These are phyloP conservation scores for Chamaea fasciata DNA, from an alignment of 2,113 vertebrate species.

Conservation along the genomic window DNA sequence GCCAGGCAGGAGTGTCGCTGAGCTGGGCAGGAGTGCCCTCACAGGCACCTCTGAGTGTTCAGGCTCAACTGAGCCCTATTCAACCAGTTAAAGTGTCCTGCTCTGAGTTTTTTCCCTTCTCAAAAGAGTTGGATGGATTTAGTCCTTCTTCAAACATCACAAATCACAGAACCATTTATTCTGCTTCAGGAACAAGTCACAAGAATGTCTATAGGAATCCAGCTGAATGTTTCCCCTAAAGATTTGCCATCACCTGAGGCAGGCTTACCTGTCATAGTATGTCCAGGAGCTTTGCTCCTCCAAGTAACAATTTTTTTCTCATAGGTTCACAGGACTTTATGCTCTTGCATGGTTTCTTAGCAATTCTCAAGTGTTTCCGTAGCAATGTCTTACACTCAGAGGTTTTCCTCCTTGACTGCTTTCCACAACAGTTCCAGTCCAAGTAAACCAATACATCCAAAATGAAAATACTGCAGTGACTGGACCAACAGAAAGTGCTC, in stretches of 20 bases:
- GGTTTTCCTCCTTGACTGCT: neutral
- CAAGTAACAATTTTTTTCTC: neutral
- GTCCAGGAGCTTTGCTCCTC: neutral
- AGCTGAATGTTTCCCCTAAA: neutral
- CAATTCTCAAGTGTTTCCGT: neutral
- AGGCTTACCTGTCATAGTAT: neutral
- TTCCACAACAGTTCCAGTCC: neutral
- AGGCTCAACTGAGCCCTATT: neutral
- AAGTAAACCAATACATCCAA: neutral
- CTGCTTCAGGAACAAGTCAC: neutral
- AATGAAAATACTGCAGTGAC: neutral
- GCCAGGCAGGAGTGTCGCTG: too few species aligned
- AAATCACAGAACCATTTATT: neutral
- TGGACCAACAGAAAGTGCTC: neutral
- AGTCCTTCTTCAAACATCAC: neutral
- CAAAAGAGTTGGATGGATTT: neutral
- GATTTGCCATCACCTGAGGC: neutral
- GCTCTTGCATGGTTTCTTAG: neutral
- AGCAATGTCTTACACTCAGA: neutral
- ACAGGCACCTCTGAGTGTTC: neutral
- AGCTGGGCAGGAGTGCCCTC: neutral
- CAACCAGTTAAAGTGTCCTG: accelerated
- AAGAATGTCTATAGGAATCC: neutral
- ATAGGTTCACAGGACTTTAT: neutral
- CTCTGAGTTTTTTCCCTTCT: neutral